These are phyloP conservation scores for Himalopsyche phryganea DNA, from an alignment of 1,140 invertebrate genomes.

Conservation along the genomic window DNA sequence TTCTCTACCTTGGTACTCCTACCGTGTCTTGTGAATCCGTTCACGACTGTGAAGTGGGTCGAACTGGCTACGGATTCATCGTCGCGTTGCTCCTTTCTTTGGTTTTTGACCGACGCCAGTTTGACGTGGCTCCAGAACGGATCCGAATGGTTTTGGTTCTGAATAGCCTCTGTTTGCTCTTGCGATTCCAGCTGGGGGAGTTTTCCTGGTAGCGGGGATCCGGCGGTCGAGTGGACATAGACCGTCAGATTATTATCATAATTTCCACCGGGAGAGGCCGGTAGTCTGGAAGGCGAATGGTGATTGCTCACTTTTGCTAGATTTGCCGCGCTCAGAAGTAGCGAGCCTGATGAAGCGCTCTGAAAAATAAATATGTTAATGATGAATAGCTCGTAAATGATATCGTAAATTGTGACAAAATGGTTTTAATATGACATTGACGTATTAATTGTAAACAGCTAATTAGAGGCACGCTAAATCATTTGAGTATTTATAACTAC, in stretches of 20 bases:
- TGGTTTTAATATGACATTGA: neutral
- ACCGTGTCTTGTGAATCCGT: conserved; percentile 66
- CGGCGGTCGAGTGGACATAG: conserved; percentile 23
- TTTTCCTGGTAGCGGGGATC: neutral
- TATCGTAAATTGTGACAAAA: neutral
- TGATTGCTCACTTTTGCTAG: conserved; percentile 62
- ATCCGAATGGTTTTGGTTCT: conserved; percentile 35
- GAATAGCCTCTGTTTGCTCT: conserved; percentile 3
- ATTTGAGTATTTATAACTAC: too few species aligned
- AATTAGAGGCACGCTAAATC: too few species aligned
- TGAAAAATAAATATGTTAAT: conserved; percentile 53
- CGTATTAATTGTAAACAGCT: too few species aligned
- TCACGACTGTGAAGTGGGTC: conserved; percentile 80
- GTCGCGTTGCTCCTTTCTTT: conserved; percentile 42
- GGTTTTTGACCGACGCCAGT: conserved; percentile 43
- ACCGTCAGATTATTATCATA: conserved; percentile 37
- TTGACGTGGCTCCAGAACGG: conserved; percentile 49
- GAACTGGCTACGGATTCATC: conserved; percentile 77
- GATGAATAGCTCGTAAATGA: neutral
- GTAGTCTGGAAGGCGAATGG: conserved; percentile 35
- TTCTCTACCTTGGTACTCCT: conserved; percentile 42
- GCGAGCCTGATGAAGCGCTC: conserved; percentile 74
- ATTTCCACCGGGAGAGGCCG: conserved; percentile 37
- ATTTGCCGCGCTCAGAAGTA: conserved; percentile 73
- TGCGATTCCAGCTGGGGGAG: neutral